These are phyloP conservation scores for Schizopygopsis pylzovi DNA, from an alignment of 2,797 vertebrate genomes.

Conservation along the genomic window DNA sequence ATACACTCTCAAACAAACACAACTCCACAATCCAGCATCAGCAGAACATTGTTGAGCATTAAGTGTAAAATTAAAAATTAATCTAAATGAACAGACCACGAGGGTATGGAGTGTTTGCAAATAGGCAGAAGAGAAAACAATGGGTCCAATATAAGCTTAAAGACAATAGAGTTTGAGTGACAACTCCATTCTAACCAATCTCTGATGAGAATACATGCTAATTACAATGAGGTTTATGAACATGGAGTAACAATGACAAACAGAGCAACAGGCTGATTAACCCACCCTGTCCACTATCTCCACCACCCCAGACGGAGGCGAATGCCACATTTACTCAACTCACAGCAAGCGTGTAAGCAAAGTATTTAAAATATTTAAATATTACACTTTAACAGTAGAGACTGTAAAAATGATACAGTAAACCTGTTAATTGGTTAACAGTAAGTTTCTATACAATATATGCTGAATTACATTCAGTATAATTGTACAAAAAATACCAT, in stretches of 20 bases:
- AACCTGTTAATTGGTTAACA: no score
- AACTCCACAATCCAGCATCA: neutral
- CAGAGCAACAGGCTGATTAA: conserved; percentile 42
- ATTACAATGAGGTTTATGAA: conserved; percentile 45
- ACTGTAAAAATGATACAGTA: no score
- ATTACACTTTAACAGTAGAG: no score
- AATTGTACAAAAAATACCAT: no score
- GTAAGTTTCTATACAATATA: no score
- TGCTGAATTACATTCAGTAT: no score
- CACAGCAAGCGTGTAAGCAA: neutral
- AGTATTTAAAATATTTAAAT: neutral
- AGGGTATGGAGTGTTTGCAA: conserved; percentile 25
- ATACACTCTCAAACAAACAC: conserved; percentile 6
- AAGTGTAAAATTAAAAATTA: conserved; percentile 18
- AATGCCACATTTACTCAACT: neutral
- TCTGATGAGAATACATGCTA: conserved; percentile 44
- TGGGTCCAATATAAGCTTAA: conserved; percentile 39
- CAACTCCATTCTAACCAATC: conserved; percentile 38
- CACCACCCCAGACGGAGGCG: conserved; percentile 35
- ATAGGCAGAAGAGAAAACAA: conserved; percentile 38
- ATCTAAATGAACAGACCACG: conserved; percentile 3
- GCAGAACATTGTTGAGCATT: neutral
- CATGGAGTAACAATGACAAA: conserved; percentile 43
- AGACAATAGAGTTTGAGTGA: conserved; percentile 47
- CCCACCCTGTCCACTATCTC: conserved; percentile 41